Percentiles rank a stretch among this genome's conserved stretches.
phyloP scores from a whole-genome alignment of 1,140 invertebrate genomes.

The Eueides isabella region DNA sequence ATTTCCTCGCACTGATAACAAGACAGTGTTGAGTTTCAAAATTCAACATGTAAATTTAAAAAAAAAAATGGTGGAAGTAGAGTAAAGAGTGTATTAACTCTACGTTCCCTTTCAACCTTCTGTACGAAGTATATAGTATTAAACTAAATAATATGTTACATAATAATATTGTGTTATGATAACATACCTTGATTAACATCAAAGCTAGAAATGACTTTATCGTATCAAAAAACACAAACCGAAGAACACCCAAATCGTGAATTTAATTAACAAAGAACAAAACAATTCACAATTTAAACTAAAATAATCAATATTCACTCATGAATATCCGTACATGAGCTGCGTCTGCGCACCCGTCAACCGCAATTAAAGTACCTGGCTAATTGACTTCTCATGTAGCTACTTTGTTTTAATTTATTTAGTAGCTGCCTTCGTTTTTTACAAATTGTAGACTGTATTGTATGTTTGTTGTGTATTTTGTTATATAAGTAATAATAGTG shows the following conservation, averaged over 20 bases:
- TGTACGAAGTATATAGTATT: no score
- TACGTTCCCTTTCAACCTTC: no score
- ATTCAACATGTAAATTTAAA: no score
- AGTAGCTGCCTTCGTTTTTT: slow-evolving; percentile 29
- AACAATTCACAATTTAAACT: slow-evolving; percentile 31
- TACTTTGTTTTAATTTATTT: slow-evolving; percentile 36
- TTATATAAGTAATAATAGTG: background rate
- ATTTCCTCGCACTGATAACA: no score
- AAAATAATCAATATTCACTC: slow-evolving; percentile 35
- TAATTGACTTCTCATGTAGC: slow-evolving; percentile 77
- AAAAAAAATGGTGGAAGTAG: no score
- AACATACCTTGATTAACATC: background rate
- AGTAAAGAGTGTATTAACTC: no score
- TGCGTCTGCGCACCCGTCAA: slow-evolving; percentile 64
- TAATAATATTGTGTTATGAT: no score
- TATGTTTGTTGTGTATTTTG: slow-evolving; percentile 11
- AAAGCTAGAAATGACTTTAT: background rate
- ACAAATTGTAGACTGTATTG: slow-evolving; percentile 24
- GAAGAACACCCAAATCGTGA: slow-evolving; percentile 10
- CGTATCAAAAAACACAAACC: background rate
- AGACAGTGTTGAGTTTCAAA: no score
- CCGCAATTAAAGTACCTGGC: slow-evolving; percentile 65
- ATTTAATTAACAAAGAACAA: slow-evolving; percentile 1
- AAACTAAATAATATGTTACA: no score
- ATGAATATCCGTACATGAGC: slow-evolving; percentile 28